Percentiles rank a stretch among this genome's conserved stretches.
phyloP scores from a whole-genome alignment of 2,797 vertebrate species.

The Pseudocheirus occidentalis region DNA sequence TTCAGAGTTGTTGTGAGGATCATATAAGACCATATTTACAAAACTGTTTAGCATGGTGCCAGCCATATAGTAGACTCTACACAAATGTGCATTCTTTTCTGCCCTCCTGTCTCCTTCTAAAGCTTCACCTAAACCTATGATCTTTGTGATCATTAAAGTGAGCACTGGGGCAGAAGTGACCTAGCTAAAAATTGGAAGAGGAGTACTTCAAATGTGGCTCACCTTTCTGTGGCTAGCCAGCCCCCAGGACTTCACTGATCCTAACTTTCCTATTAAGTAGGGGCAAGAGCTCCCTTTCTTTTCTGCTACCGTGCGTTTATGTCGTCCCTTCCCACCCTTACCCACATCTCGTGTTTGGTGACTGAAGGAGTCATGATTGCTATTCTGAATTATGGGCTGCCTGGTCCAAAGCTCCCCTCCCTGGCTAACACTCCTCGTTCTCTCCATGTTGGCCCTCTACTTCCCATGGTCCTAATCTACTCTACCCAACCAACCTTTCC shows the following conservation, averaged over 20 bases:
- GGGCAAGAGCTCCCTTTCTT: background rate
- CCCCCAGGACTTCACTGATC: background rate
- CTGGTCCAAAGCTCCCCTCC: background rate
- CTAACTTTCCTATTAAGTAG: background rate
- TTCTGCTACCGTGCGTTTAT: background rate
- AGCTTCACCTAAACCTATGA: background rate
- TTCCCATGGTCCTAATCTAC: background rate
- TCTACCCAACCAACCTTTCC: background rate
- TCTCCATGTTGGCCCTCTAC: background rate
- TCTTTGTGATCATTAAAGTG: background rate
- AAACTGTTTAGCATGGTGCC: background rate
- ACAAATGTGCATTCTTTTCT: background rate
- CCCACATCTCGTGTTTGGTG: background rate
- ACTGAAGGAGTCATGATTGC: background rate
- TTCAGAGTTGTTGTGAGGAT: background rate
- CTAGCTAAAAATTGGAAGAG: background rate
- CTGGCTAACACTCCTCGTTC: background rate
- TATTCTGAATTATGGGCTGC: background rate
- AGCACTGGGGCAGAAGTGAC: background rate
- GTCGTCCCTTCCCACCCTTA: background rate
- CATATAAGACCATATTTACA: background rate
- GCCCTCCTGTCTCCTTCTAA: background rate
- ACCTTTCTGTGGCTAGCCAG: background rate
- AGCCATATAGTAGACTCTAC: rapidly evolving
- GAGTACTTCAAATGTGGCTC: background rate